Evolutionary conservation across 2,888 invertebrate species (phyloP), one percentile per base, ranked within the genome.

Genomic region (Anagyrus pseudococci): DNA sequence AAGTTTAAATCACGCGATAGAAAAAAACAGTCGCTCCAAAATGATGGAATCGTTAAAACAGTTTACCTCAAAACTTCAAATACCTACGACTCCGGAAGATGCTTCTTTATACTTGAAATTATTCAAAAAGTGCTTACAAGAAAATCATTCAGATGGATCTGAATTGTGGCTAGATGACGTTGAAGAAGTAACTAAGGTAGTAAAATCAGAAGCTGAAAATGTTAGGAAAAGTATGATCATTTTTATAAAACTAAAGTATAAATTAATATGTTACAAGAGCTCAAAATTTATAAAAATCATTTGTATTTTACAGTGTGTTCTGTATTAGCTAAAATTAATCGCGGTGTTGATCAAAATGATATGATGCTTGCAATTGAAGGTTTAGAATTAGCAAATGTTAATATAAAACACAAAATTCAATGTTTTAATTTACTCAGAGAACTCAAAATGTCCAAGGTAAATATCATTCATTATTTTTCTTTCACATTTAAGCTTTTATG

Each of bases 151-250:
- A 1, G 85, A 86, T 69, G 84, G 84, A 19, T 83, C 84, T 65
- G 86, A 85, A 65, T 78, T 88, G 6, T 87, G 87, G 86, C 78
- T 85, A 52, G 86, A 87, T 64, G 87, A 87, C 71, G 83, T 87
- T 58, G 78, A 84, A 59, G 78, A 82, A 37, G 78, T 83, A 57
- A 77, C 85, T 26, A 77, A 82, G 61, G 58, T 68, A 53, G 85
- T 85, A 4, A 80, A 82, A 58, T 70, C 74, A 13, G 86, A 87
- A 76, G 83, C 84, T 10, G 68, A 79, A 46, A 82, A 82, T 73
- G 85, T 84, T 68, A 46, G 75, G 78, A 2, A 37, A 4, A 10
- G 8, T 69, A 40, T 23, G 29, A 37, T 8, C 15, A 4, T 8
- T 37, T 8, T 8, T 37, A 13, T 37, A 37, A 13, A 13, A 20